Base-by-base conservation (phyloP, 2,797 vertebrate genomes). In the Rhinoraja longicauda region DNA sequence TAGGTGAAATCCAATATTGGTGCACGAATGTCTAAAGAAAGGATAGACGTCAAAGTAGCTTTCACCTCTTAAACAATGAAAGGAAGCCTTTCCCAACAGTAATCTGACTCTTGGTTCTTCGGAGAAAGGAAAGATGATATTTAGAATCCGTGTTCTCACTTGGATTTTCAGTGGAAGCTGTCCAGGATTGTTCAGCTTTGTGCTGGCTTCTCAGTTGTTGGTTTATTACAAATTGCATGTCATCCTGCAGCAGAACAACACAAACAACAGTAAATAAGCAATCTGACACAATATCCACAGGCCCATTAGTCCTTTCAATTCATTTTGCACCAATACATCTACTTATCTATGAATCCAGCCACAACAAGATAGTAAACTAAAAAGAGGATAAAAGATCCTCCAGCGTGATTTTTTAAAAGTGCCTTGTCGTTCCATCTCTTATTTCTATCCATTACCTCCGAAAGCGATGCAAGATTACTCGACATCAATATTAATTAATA, bases 151-250 rank as follows among this genome's bases (percentile, higher is more conserved):
- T 26, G 19, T 29, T 32, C 90, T 73, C 67, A 8, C 86, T 70
- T 62, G 39, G 10, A 17, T 92, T 75, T 45, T 92, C 64, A 13
- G 36, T 17, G 21, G 90, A n/a, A 73, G 70, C 24, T 45, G 29
- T 45, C 67, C 36, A 45, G 24, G 67, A 45, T 72, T 93, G 57
- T 82, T 95, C 95, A 57, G 67, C 93, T 95, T 95, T 95, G 94
- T 97, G 96, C 95, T 97, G 96, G 92, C 94, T 94, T 94, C 94
- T 95, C n/a, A 98, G 96, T 95, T 95, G 97, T 95, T 97, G 96
- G 94, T 95, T 96, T 93, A 98, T 96, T 94, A 97, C 94, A 93
- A 96, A 94, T 94, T 97, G 97, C 95, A 98, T 97, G 94, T 98
- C 97, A 7, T 98, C 97, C 97, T 98, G 94, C 88, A 93, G 32